Percentiles rank a stretch among this genome's conserved stretches.
phyloP scores from a whole-genome alignment of 2,888 invertebrate genomes.

The Hyposoter dolosus region DNA sequence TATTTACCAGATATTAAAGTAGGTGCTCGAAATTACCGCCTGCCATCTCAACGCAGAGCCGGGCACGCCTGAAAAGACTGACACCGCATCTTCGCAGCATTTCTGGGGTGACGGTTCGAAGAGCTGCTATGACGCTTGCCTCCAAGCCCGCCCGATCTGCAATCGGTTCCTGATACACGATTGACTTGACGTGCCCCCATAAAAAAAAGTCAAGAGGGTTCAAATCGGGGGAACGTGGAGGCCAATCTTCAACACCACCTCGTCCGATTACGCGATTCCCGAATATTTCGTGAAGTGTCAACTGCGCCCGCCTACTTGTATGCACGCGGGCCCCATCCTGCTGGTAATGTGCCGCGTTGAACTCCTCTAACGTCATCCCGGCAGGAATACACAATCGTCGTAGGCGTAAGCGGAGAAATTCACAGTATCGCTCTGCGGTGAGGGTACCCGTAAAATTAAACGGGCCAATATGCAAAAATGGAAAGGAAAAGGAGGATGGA shows the following conservation, averaged over 20 bases:
- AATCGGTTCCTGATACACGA: not conserved
- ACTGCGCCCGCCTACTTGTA: not conserved
- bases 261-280: not conserved
- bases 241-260: not conserved
- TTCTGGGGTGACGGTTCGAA: no score
- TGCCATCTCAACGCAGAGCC: not conserved
- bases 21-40: not conserved
- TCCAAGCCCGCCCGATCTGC: no score
- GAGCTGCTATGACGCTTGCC: not conserved
- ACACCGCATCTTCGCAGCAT: no score
- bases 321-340: not conserved
- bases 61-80: no score
- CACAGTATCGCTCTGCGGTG: not conserved
- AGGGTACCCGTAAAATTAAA: not conserved
- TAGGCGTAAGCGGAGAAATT: not conserved
- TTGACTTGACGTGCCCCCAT: not conserved
- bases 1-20: not conserved
- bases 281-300: not conserved
- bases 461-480: not conserved
- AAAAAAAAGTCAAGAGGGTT: not conserved
- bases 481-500: not conserved
- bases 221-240: not conserved
- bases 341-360: not conserved
- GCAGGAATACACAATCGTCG: not conserved
- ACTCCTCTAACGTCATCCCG: not conserved